Percentiles rank a stretch among this genome's conserved stretches.
Evolutionary conservation across 2,888 invertebrate species (phyloP).

Genomic region (Cantharis nigra): DNA sequence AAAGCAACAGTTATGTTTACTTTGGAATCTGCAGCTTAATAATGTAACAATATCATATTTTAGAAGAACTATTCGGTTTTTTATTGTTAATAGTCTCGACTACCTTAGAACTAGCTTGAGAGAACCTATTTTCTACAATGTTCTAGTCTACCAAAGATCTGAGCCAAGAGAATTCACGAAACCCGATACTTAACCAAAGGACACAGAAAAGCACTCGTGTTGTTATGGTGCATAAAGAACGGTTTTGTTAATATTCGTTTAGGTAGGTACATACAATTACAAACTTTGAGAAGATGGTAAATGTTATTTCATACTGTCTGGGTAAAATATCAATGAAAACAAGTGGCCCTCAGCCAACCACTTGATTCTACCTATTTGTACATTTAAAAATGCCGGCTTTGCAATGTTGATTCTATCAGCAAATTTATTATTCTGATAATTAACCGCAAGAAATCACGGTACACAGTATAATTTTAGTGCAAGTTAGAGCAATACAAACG

Average conservation of each 20-base stretch:
- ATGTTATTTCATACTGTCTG: not conserved
- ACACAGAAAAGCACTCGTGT: not conserved
- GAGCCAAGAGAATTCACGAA: not conserved
- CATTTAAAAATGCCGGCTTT: not conserved
- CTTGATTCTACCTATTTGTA: too few relatives aligned
- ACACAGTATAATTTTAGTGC: not conserved
- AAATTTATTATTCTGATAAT: not conserved
- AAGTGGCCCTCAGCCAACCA: too few relatives aligned
- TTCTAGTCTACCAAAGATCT: not conserved
- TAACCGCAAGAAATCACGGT: not conserved
- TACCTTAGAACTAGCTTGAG: too few relatives aligned
- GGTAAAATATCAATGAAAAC: too few relatives aligned
- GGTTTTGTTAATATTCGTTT: not conserved
- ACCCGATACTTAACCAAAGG: not conserved
- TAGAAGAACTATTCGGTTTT: too few relatives aligned
- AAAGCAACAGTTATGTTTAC: too few relatives aligned
- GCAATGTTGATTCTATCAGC: not conserved
- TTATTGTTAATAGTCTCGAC: too few relatives aligned
- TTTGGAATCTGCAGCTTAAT: too few relatives aligned
- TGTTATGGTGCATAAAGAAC: not conserved
- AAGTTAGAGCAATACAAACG: not conserved
- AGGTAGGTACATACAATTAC: not conserved
- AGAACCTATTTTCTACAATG: not conserved
- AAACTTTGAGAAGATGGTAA: not conserved
- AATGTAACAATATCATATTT: too few relatives aligned